Percentiles rank a stretch among this genome's conserved stretches.
Evolutionary conservation across 1,140 invertebrate species (phyloP).

Genomic region (Papilio machaon): DNA sequence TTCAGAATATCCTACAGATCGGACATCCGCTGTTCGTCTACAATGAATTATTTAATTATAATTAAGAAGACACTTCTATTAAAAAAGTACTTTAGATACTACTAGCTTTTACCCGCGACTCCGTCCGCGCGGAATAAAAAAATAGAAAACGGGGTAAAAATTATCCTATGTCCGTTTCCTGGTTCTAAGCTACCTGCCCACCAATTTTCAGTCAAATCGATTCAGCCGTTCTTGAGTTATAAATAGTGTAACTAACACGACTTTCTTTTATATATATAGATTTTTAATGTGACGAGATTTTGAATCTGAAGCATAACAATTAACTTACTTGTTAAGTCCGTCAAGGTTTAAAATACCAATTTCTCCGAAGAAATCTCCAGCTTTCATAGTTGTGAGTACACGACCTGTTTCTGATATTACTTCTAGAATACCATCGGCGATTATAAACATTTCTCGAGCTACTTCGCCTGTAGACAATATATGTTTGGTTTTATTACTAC

Average conservation of each 20-base stretch:
- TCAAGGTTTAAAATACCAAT: constrained; percentile 98
- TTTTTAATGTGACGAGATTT: background rate
- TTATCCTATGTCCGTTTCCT: no score
- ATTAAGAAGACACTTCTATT: no score
- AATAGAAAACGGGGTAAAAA: no score
- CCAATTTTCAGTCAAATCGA: no score
- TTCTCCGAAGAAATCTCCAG: constrained; percentile 98
- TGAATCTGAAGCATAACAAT: constrained; percentile 20
- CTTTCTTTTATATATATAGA: no score
- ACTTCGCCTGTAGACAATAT: constrained; percentile 84
- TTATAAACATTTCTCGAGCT: constrained; percentile 99
- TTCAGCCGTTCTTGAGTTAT: no score
- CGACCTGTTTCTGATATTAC: constrained; percentile 96
- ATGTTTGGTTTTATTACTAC: background rate
- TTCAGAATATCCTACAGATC: constrained; percentile 97
- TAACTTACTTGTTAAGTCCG: constrained; percentile 95
- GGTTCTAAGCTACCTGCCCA: no score
- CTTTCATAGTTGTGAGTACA: constrained; percentile 97
- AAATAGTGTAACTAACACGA: no score
- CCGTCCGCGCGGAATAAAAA: no score
- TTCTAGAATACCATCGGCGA: constrained; percentile 97
- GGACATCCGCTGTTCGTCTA: constrained; percentile 96
- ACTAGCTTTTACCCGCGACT: no score
- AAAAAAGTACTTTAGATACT: no score
- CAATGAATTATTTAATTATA: constrained; percentile 43